A percentile compares a stretch with the other conserved stretches of the same genome.
These are phyloP conservation scores for Notiomystis cincta DNA, from an alignment of 2,113 vertebrate genomes.

Conservation along the genomic window DNA sequence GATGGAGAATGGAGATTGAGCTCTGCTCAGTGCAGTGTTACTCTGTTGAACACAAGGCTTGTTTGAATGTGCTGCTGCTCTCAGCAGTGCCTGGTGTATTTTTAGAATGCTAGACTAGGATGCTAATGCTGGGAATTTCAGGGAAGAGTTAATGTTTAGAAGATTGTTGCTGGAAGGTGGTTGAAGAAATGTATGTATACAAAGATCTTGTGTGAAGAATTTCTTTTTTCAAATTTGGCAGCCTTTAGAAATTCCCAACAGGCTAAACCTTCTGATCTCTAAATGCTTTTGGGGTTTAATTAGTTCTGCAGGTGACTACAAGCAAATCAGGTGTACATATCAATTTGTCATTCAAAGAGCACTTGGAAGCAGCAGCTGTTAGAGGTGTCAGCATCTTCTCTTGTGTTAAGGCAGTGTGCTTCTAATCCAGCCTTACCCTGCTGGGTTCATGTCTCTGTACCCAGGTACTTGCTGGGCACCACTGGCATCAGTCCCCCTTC, in stretches of 20 bases:
- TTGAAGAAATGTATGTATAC: not conserved
- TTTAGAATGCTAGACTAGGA: not conserved
- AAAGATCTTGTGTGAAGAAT: not conserved
- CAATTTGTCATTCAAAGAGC: not conserved
- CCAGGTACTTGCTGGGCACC: not conserved
- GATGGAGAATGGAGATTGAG: not conserved
- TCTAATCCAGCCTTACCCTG: not conserved
- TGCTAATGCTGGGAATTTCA: not conserved
- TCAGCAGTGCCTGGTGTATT: not conserved
- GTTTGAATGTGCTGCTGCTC: not conserved
- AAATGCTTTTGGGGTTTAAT: not conserved
- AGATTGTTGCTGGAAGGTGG: not conserved
- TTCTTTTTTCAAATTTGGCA: not conserved
- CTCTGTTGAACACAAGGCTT: not conserved
- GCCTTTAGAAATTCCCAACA: not conserved
- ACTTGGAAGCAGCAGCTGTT: not conserved
- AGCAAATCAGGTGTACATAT: not conserved
- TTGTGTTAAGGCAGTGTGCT: not conserved
- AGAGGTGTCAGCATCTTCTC: not conserved
- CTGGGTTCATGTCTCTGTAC: not conserved
- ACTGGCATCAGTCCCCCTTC: not conserved
- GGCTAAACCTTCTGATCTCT: not conserved
- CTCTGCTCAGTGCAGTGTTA: not conserved
- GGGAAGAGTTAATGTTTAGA: not conserved
- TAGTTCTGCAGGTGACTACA: slow-evolving; percentile 11